Conservation (phyloP, 2,888 invertebrate genomes). For the Uropetala carovei region DNA sequence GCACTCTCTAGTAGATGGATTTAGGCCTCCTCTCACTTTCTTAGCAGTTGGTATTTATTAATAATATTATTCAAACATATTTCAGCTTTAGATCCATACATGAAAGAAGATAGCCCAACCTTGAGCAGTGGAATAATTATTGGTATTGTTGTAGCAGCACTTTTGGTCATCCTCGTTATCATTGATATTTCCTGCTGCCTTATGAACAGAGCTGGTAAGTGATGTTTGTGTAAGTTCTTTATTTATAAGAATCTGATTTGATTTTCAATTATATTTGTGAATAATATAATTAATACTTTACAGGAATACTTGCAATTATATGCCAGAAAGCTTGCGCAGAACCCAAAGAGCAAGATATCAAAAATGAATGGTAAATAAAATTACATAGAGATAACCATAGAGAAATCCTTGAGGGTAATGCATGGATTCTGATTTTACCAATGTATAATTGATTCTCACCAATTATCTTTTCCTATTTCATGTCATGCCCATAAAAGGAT, state of each 20-base stretch:
- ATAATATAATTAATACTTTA: background rate
- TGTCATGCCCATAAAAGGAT: conserved; percentile 63
- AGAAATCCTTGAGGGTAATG: background rate
- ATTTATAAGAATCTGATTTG: background rate
- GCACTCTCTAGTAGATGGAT: conserved; percentile 50
- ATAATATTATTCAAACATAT: background rate
- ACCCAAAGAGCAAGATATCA: conserved; percentile 44
- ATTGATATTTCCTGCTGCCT: conserved; percentile 91
- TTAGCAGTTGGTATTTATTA: background rate
- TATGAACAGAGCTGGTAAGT: conserved; percentile 78
- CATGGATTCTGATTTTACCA: background rate
- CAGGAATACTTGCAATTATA: conserved; percentile 44
- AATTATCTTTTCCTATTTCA: conserved; percentile 61
- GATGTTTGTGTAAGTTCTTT: background rate
- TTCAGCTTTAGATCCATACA: conserved; percentile 56
- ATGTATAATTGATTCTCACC: conserved; percentile 43
- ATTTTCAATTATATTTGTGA: background rate
- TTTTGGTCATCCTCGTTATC: conserved; percentile 83
- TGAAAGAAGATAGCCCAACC: conserved; percentile 53
- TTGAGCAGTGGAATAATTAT: conserved; percentile 88
- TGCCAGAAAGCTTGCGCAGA: conserved; percentile 34
- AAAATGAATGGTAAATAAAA: conserved; percentile 53
- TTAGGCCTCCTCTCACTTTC: background rate
- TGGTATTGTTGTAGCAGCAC: conserved; percentile 88
- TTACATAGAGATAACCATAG: background rate